phyloP scores from a whole-genome alignment of 2,888 invertebrate genomes.

The Mesoligia furuncula region DNA sequence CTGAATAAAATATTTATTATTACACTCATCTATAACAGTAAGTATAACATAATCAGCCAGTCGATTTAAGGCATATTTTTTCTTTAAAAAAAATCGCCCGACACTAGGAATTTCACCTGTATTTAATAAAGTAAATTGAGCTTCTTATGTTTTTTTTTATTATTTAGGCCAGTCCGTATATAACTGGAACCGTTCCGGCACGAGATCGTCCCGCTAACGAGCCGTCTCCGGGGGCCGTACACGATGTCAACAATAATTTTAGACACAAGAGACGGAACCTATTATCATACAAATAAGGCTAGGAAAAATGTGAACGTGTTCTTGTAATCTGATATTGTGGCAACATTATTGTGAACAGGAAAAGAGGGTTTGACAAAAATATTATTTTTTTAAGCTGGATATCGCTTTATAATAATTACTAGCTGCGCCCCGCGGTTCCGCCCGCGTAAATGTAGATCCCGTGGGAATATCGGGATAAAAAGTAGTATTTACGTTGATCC shows the following conservation, averaged over 20 bases:
- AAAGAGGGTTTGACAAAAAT: neutral
- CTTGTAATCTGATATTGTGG: neutral
- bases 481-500: too few relatives aligned
- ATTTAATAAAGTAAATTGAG: too few relatives aligned
- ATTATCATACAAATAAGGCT: slow-evolving; percentile 6
- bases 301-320: slow-evolving; percentile 1
- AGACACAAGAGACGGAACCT: slow-evolving; percentile 14
- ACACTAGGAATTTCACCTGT: too few relatives aligned
- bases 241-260: slow-evolving; percentile 38
- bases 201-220: slow-evolving; percentile 26
- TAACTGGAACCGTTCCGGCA: neutral
- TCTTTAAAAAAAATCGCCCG: too few relatives aligned
- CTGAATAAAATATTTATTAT: too few relatives aligned
- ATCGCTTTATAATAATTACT: neutral
- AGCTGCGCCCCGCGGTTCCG: too few relatives aligned
- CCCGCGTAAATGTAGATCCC: too few relatives aligned
- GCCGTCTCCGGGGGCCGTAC: neutral
- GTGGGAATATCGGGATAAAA: too few relatives aligned
- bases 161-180: too few relatives aligned
- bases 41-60: neutral
- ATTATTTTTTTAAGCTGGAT: neutral
- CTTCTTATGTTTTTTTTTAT: too few relatives aligned
- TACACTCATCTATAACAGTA: too few relatives aligned
- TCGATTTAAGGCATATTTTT: neutral
- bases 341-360: neutral